Evolutionary conservation across 2,888 invertebrate genomes (phyloP).

Genomic region (Eupithecia vulgata): DNA sequence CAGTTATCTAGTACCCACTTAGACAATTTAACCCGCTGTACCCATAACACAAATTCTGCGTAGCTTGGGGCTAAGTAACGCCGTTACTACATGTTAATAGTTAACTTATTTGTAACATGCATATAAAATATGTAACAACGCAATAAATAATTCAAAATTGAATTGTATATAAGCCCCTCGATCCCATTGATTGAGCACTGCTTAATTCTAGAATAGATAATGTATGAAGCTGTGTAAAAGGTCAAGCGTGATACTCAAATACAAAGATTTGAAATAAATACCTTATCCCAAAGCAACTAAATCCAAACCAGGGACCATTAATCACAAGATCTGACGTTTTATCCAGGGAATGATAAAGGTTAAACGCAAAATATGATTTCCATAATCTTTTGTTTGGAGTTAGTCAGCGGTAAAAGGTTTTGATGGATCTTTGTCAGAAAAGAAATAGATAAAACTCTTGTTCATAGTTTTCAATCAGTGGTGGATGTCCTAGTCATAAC

Average conservation of each 20-base stretch:
- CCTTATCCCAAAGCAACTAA: conserved; percentile 7
- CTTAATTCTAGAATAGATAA: neutral
- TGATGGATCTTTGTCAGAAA: neutral
- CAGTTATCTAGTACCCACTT: too few relatives aligned
- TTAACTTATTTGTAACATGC: too few relatives aligned
- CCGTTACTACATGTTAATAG: too few relatives aligned
- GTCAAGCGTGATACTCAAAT: neutral
- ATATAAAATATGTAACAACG: too few relatives aligned
- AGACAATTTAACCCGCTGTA: too few relatives aligned
- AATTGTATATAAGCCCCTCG: too few relatives aligned
- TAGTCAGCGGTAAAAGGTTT: neutral
- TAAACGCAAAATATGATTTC: conserved; percentile 6
- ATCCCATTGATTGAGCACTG: too few relatives aligned
- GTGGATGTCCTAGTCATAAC: too few relatives aligned
- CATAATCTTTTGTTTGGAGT: conserved; percentile 1
- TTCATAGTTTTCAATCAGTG: neutral
- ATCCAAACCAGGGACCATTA: conserved; percentile 13
- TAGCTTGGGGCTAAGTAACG: too few relatives aligned
- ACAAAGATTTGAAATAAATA: conserved; percentile 7
- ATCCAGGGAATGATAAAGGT: conserved; percentile 2
- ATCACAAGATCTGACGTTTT: conserved; percentile 15
- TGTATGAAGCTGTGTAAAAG: neutral
- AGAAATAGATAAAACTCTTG: neutral
- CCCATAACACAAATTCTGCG: too few relatives aligned
- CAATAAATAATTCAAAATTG: too few relatives aligned